Conservation (phyloP, 1,140 invertebrate genomes). For the Parasteatoda tepidariorum region DNA sequence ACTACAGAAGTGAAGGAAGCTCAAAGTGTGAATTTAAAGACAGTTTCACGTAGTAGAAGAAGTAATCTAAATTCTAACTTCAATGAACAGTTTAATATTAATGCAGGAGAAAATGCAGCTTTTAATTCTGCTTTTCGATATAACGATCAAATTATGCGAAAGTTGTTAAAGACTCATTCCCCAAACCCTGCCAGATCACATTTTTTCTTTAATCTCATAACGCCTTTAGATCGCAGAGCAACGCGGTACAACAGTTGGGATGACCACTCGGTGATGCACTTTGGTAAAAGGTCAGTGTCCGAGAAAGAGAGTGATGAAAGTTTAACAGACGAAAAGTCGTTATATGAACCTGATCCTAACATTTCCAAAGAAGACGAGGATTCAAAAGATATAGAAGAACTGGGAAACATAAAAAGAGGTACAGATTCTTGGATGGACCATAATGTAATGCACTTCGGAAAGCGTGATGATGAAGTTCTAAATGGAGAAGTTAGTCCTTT, state of each 20-base stretch:
- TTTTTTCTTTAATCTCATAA: slow-evolving; percentile 35
- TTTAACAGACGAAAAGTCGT: not conserved
- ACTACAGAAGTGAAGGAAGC: too few relatives aligned
- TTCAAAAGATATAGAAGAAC: not conserved
- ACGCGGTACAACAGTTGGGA: slow-evolving; percentile 38
- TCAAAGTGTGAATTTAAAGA: too few relatives aligned
- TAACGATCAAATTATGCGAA: slow-evolving; percentile 43
- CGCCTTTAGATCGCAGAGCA: slow-evolving; percentile 24
- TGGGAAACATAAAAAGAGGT: not conserved
- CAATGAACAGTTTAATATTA: not conserved
- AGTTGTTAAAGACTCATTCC: slow-evolving; percentile 11
- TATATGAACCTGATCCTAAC: not conserved
- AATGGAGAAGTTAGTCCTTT: not conserved
- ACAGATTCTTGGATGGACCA: not conserved
- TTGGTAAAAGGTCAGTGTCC: slow-evolving; percentile 40
- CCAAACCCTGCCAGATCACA: slow-evolving; percentile 34
- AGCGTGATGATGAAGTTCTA: not conserved
- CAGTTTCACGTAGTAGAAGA: slow-evolving; percentile 21
- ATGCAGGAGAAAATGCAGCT: not conserved
- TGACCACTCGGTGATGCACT: slow-evolving; percentile 55
- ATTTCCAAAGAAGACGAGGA: not conserved
- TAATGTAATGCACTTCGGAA: not conserved
- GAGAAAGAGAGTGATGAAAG: not conserved
- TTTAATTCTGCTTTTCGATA: slow-evolving; percentile 18
- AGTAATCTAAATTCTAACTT: not conserved